phyloP scores from a whole-genome alignment of 1,140 invertebrate species.

The Neocloeon triangulifer region DNA sequence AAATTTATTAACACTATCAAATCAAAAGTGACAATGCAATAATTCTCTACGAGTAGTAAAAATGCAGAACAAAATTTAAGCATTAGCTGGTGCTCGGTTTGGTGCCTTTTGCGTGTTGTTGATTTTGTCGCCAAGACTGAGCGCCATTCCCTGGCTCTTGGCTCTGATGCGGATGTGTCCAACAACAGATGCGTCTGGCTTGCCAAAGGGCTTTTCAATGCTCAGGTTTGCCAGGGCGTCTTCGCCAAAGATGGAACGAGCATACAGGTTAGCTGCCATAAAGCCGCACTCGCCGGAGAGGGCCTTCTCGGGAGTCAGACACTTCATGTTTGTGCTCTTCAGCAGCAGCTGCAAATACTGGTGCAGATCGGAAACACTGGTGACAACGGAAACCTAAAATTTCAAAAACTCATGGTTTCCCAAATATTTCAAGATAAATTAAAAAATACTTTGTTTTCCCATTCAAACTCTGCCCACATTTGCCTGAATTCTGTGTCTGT shows the following conservation, averaged over 20 bases:
- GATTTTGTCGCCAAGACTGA: constrained; percentile 90
- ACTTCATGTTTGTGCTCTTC: constrained; percentile 96
- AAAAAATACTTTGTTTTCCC: constrained; percentile 85
- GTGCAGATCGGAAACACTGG: constrained; percentile 74
- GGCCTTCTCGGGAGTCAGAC: constrained; percentile 89
- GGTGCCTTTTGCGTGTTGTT: constrained; percentile 67
- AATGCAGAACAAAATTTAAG: too few relatives aligned
- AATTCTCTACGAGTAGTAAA: too few relatives aligned
- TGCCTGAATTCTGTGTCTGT: constrained; percentile 88
- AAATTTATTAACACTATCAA: too few relatives aligned
- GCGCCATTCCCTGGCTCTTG: constrained; percentile 97
- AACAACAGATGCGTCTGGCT: constrained; percentile 67
- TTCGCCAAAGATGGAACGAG: constrained; percentile 96
- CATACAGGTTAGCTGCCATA: constrained; percentile 98
- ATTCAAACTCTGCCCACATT: constrained; percentile 99
- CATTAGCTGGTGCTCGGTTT: too few relatives aligned
- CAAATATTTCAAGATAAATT: not conserved
- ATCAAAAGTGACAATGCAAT: too few relatives aligned
- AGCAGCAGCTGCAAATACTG: constrained; percentile 86
- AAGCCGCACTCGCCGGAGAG: constrained; percentile 92
- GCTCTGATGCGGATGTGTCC: constrained; percentile 94
- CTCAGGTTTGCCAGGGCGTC: constrained; percentile 96
- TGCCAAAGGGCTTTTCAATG: constrained; percentile 83
- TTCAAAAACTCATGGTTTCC: constrained; percentile 1
- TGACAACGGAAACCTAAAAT: constrained; percentile 70